Evolutionary conservation across 37 sponge, comb jelly and placozoan genomes (phyloP).

Genomic region (Bolinopsis microptera): DNA sequence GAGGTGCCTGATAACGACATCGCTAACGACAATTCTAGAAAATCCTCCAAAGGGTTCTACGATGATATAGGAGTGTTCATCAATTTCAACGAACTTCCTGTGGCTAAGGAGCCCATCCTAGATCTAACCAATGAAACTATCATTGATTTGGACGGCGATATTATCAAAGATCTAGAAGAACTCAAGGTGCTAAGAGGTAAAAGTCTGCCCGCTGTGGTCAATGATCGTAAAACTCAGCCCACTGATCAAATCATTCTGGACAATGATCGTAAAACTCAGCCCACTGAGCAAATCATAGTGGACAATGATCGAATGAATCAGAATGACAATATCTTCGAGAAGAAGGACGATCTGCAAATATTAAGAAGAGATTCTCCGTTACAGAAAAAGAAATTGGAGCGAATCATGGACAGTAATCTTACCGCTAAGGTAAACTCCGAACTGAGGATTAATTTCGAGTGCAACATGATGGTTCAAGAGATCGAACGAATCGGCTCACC

Average conservation of each 20-base stretch:
- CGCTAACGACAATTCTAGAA: not conserved
- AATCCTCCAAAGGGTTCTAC: constrained; percentile 21
- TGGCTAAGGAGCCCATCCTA: not conserved
- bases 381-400: not conserved
- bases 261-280: not conserved
- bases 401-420: not conserved
- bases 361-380: not conserved
- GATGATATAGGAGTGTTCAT: constrained; percentile 16
- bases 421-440: constrained; percentile 2
- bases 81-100: not conserved
- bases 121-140: constrained; percentile 31
- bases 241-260: not conserved
- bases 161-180: not conserved
- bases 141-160: constrained; percentile 45
- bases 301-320: not conserved
- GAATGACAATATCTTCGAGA: not conserved
- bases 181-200: not conserved
- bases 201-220: not conserved
- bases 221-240: not conserved
- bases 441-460: constrained; percentile 11
- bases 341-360: not conserved
- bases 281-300: not conserved
- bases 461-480: not conserved
- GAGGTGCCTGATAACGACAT: not conserved
- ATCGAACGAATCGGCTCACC: not conserved